Base-by-base conservation (phyloP, 35 echinoderm and acorn worm species). In the Heliocidaris erythrogramma region DNA sequence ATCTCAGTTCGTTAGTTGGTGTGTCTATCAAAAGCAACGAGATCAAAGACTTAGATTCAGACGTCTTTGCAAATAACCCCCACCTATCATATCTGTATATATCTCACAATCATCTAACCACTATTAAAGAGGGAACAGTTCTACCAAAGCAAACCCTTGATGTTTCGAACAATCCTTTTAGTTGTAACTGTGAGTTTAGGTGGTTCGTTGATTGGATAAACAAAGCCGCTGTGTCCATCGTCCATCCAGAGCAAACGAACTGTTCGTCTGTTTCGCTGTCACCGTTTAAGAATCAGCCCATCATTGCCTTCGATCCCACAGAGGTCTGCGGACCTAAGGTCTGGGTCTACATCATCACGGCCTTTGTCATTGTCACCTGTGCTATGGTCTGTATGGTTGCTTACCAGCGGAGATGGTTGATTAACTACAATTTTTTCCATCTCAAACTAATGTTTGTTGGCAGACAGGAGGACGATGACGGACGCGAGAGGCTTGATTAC, bases 81-180 rank as follows among this genome's bases (percentile, higher is more conserved):
- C n/a, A 50, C 11, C 47, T 92, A 9, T 59, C 47, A 0, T 49
- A 59, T 92, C n/a, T 92, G 47, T 92, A 92, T 48, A 49, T 92
- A 30, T 92, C 91, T 11, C 47, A 52, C n/a, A 92, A 92, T n/a
- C 31, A 32, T 18, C n/a, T 59, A 27, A 92, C 91, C 29, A 30
- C 48, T 6, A 59, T 92, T 48, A 11, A 59, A 50, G 91, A 92
- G 5, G 91, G 91, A 48, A 92, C 91, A 52, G 49, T 92, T 27
- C 91, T 92, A 16, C 49, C 91, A 52, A 30, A 13, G 29, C 9
- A 52, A 50, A 30, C 13, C 8, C 21, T 92, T 13, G 91, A 92
- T 30, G 48, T 92, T 13, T 92, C 91, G 10, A 49, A 92, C 49
- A 92, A 92, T 92, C 91, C 91, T 30, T 92, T 92, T 13, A 92